Percentiles rank a stretch among this genome's conserved stretches.
Evolutionary conservation across 2,797 vertebrate species (phyloP).

Genomic region (Scomberomorus guttatus): DNA sequence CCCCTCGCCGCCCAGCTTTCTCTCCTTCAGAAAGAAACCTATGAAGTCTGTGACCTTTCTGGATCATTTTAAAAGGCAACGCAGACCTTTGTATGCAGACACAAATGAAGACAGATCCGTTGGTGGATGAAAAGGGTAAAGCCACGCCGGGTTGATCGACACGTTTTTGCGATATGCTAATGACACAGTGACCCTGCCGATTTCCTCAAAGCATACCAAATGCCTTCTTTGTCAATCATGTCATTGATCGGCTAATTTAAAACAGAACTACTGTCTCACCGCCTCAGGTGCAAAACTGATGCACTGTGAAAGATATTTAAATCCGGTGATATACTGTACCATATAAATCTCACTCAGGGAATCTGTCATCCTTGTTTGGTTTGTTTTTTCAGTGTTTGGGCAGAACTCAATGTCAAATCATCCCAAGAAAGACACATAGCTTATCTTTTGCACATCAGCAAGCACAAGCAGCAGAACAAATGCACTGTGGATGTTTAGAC

Average conservation of each 20-base stretch:
- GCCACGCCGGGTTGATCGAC: constrained; percentile 78
- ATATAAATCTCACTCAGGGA: constrained; percentile 19
- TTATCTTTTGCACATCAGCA: constrained; percentile 41
- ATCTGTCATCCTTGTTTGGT: constrained; percentile 13
- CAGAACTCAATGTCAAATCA: constrained; percentile 49
- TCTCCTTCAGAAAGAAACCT: constrained; percentile 73
- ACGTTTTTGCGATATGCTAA: constrained; percentile 84
- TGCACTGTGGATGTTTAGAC: constrained; percentile 22
- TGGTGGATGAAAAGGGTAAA: constrained; percentile 87
- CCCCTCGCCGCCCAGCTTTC: constrained; percentile 61
- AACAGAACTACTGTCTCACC: constrained; percentile 60
- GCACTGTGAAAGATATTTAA: constrained; percentile 53
- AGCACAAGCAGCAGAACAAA: constrained; percentile 34
- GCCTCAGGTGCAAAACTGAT: constrained; percentile 45
- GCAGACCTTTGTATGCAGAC: constrained; percentile 85
- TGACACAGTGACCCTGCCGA: constrained; percentile 72
- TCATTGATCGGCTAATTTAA: constrained; percentile 76
- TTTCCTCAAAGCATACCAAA: constrained; percentile 78
- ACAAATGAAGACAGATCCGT: constrained; percentile 87
- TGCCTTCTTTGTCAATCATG: constrained; percentile 74
- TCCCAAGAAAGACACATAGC: constrained; percentile 14
- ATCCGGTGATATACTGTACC: constrained; percentile 46
- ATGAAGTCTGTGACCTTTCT: constrained; percentile 87
- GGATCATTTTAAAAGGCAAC: constrained; percentile 85
- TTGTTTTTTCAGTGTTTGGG: constrained; percentile 21